Evolutionary conservation across 2,113 vertebrate genomes (phyloP), one percentile per base, ranked within the genome.

Genomic region (Enhydra lutris): DNA sequence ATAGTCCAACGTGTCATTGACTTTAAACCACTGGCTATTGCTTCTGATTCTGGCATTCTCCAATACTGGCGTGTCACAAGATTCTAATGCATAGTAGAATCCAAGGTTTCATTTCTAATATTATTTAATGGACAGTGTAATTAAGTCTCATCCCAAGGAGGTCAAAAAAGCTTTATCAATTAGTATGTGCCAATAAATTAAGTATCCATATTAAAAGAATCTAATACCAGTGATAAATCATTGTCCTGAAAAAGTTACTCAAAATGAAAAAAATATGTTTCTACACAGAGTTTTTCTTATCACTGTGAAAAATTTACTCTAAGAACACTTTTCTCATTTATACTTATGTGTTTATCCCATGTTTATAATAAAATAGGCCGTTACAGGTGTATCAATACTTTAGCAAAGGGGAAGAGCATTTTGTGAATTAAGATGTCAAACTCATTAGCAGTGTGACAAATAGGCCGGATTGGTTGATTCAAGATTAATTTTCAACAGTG

Each of bases 21-120:
- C 24, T 36, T 76, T 87, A 81, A 87, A 73, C 90, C 59, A 57
- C 0, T 21, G 20, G 24, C 2, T 1, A 11, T 15, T 17, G 14
- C 15, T 55, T 71, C 55, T 42, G 24, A 21, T 50, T 57, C 20
- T 57, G 55, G 55, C 55, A 0, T 57, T 57, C 20, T 57, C 55
- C 20, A 21, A 21, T 57, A 57, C 55, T 57, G 20, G 55, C 55
- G 21, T 21, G 6, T 57, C 55, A 57, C 55, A 57, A 21, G 20
- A 57, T 57, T 57, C 55, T 57, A 57, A 57, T 57, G 20, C 4
- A 97, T 31, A 67, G 97, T 96, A 94, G 55, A 88, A 76, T 55
- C 50, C 50, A 52, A 45, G 10, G 26, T 34, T 87, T 65, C 13
- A 50, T 67, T 85, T 87, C 13, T 65, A 31, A 59, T 11, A 7